Base-by-base conservation (phyloP, 1,140 invertebrate genomes). In the Hylyphantes graminicola region DNA sequence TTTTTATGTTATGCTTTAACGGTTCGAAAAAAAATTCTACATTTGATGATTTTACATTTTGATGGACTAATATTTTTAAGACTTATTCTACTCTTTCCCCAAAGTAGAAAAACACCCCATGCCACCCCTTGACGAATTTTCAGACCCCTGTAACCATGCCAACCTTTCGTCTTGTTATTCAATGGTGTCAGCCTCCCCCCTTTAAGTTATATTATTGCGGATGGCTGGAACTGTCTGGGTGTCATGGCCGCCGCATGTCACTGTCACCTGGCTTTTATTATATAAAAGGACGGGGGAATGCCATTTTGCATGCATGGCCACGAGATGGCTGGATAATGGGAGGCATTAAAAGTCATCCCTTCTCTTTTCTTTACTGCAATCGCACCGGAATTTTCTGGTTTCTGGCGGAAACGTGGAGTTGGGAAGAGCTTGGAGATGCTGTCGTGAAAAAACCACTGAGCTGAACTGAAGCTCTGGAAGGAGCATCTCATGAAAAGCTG, bases 221-320 rank as follows among this genome's bases (percentile, higher is more conserved):
- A 35, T 35, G 35, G 35, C 35, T 35, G 35, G 35, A 51, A 15
- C 21, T 72, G 21, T 51, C 68, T 51, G 11, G 6, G 5, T 51
- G 11, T 35, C 54, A 51, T 7, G 11, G 21, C 54, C 55, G 8
- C 12, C 19, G n/a, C 35, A 64, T 63, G 59, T 77, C 75, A 77
- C 48, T 77, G 75, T 77, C 75, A 77, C 75, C 75, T 77, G 75
- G 75, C 50, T 73, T 75, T 75, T 75, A 75, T 75, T 75, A 61
- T 75, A 61, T 75, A 35, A 35, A 35, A 35, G 35, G 35, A 35
- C 75, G 13, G 35, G 21, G 54, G 51, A 51, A 75, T 19, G 75
- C 50, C 61, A 77, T 77, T 77, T 17, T 53, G 11, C 50, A 64
- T 77, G 75, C 75, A 77, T 51, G 35, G 35, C 35, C 35, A 35